A percentile compares a stretch with the other conserved stretches of the same genome.
phyloP scores from a whole-genome alignment of 2,113 vertebrate genomes.

The Hippocampus abdominalis region DNA sequence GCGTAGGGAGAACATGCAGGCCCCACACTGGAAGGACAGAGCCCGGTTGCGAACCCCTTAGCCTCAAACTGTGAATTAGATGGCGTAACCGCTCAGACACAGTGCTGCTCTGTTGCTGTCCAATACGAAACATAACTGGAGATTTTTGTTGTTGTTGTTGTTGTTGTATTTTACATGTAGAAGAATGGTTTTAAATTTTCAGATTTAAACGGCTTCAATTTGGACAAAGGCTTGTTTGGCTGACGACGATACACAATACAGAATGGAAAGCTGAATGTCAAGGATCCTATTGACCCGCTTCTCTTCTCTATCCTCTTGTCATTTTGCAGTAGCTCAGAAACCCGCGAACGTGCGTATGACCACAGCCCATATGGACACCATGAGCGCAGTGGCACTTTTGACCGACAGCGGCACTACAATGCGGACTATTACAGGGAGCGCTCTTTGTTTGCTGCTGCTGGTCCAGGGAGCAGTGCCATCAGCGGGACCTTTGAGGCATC shows the following conservation, averaged over 20 bases:
- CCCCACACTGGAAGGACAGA: neutral
- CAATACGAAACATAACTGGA: neutral
- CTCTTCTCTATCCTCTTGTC: conserved; percentile 46
- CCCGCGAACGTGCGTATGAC: conserved; percentile 96
- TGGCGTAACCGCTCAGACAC: neutral
- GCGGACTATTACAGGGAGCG: conserved; percentile 97
- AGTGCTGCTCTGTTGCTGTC: neutral
- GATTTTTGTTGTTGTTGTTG: no score
- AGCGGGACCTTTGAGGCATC: conserved; percentile 86
- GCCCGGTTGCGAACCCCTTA: neutral
- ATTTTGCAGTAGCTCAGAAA: conserved; percentile 92
- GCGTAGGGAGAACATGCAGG: neutral
- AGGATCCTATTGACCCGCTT: neutral
- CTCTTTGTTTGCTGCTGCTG: conserved; percentile 77
- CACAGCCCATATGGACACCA: conserved; percentile 99
- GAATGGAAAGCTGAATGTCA: neutral
- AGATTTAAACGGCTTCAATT: neutral
- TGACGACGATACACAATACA: neutral
- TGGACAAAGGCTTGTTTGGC: neutral
- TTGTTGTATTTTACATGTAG: neutral
- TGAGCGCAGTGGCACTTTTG: conserved; percentile 90
- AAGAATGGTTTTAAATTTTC: neutral
- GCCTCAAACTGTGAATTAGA: neutral
- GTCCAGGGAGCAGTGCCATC: conserved; percentile 65
- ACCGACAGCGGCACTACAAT: conserved; percentile 95